A percentile compares a stretch with the other conserved stretches of the same genome.
phyloP scores from a whole-genome alignment of 2,888 invertebrate species.

The Pardosa pseudoannulata region DNA sequence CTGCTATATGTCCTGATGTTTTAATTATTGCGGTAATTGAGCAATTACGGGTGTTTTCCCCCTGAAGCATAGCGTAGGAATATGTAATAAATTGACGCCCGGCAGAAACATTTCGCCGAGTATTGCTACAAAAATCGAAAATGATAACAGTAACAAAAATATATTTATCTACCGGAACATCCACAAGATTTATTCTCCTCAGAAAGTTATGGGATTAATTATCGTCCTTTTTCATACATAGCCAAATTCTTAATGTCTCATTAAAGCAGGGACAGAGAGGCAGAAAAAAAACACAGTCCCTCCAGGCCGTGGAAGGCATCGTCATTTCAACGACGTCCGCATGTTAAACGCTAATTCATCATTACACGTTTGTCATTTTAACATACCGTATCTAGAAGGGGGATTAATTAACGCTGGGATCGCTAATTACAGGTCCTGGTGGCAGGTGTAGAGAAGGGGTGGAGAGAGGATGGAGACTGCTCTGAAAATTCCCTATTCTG shows the following conservation, averaged over 20 bases:
- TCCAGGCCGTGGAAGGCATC: not conserved
- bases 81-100: too few relatives aligned
- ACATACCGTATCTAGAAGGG: conserved; percentile 6
- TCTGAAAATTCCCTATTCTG: not conserved
- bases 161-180: too few relatives aligned
- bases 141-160: too few relatives aligned
- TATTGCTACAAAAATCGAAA: too few relatives aligned
- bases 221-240: conserved; percentile 2
- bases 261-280: not conserved
- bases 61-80: too few relatives aligned
- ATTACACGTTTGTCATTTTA: conserved; percentile 3
- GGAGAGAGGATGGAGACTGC: not conserved
- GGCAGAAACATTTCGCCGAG: too few relatives aligned
- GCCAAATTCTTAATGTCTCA: not conserved
- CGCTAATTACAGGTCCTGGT: conserved; percentile 4
- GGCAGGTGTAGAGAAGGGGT: not conserved
- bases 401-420: conserved; percentile 10
- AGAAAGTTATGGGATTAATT: not conserved
- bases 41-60: too few relatives aligned
- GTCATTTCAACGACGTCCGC: not conserved
- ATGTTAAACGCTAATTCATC: conserved; percentile 6
- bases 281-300: not conserved
- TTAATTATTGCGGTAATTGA: too few relatives aligned
- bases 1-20: too few relatives aligned
- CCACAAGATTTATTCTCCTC: too few relatives aligned